Evolutionary conservation across 2,113 vertebrate species (phyloP).

Genomic region (Glareola pratincola): DNA sequence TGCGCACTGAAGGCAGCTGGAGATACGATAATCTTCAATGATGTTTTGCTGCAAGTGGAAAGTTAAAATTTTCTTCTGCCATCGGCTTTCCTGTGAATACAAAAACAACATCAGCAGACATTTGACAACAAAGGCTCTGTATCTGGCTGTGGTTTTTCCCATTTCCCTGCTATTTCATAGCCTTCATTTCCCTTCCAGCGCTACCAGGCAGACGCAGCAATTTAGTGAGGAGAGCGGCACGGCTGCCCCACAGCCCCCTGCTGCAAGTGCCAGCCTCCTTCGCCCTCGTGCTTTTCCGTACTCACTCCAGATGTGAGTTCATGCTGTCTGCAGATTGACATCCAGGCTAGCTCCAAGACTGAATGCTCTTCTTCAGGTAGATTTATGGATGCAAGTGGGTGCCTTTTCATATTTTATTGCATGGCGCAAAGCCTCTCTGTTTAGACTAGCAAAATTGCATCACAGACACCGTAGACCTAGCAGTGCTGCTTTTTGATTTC

Average conservation of each 20-base stretch:
- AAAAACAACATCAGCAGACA: not conserved
- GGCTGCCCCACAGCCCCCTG: fast-evolving
- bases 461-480: not conserved
- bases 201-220: not conserved
- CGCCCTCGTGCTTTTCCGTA: not conserved
- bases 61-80: not conserved
- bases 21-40: not conserved
- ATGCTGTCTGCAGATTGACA: not conserved
- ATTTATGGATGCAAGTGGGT: not conserved
- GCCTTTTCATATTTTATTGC: not conserved
- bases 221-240: not conserved
- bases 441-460: not conserved
- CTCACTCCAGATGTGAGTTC: not conserved
- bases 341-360: not conserved
- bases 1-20: not conserved
- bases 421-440: not conserved
- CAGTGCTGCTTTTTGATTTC: not conserved
- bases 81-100: not conserved
- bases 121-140: not conserved
- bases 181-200: not conserved
- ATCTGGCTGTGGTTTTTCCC: not conserved
- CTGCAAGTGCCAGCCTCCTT: not conserved
- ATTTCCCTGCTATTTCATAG: not conserved
- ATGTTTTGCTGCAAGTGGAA: not conserved
- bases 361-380: not conserved